Conservation (phyloP, 2,797 vertebrate species). For the Podargus strigoides region DNA sequence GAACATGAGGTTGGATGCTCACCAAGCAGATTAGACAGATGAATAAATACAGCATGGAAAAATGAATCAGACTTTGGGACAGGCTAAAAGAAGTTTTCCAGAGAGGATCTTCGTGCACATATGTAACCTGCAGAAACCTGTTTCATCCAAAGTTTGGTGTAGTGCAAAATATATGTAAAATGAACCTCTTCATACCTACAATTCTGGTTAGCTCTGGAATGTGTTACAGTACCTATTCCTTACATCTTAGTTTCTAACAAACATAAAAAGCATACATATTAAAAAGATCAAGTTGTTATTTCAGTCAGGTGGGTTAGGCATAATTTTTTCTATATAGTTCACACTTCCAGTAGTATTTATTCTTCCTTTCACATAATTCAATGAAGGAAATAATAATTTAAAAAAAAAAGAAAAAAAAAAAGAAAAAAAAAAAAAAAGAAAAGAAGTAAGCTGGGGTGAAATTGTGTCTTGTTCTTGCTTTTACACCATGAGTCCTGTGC, state of each 20-base stretch:
- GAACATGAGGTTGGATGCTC: background rate
- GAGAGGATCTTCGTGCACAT: background rate
- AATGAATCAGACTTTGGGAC: background rate
- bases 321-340: background rate
- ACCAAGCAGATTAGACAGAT: background rate
- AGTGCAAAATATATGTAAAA: background rate
- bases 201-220: background rate
- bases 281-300: background rate
- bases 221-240: background rate
- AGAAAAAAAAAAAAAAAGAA: background rate
- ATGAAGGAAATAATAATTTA: background rate
- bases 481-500: background rate
- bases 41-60: background rate
- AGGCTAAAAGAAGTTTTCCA: background rate
- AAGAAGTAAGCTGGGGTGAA: background rate
- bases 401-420: background rate
- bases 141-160: background rate
- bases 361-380: background rate
- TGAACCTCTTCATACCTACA: background rate
- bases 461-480: background rate
- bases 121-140: background rate
- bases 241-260: background rate
- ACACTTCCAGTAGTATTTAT: background rate
- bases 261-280: background rate
- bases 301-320: background rate